Evolutionary conservation across 1,140 invertebrate genomes (phyloP).

Genomic region (Drosophila funebris): DNA sequence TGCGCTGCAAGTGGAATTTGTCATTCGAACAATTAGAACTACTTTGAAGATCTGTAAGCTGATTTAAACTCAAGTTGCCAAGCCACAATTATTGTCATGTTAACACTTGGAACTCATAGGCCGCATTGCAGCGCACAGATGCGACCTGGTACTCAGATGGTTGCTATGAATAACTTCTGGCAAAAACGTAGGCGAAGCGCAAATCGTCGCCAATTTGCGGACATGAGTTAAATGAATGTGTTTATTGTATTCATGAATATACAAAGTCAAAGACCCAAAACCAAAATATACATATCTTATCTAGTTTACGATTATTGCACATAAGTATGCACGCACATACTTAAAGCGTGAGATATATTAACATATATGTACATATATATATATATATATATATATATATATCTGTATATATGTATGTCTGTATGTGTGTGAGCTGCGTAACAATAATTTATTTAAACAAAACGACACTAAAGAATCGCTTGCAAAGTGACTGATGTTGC

Average conservation of each 20-base stretch:
- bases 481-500: background rate
- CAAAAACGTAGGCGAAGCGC: conserved; percentile 20
- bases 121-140: background rate
- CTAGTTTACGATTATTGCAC: conserved; percentile 58
- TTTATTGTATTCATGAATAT: conserved; percentile 46
- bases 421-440: background rate
- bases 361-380: background rate
- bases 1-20: background rate
- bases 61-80: no score
- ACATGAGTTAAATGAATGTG: conserved; percentile 54
- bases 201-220: conserved; percentile 49
- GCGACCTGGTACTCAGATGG: background rate
- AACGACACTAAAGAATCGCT: background rate
- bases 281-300: conserved; percentile 48
- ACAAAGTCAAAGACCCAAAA: conserved; percentile 57
- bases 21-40: no score
- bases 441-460: conserved; percentile 5
- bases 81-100: no score
- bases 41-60: no score
- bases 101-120: background rate
- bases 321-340: conserved; percentile 7
- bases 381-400: background rate
- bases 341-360: no score
- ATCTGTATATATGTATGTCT: background rate
- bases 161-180: conserved; percentile 18